These are phyloP conservation scores for Pollenia amentaria DNA, from an alignment of 2,888 invertebrate genomes.

Conservation along the genomic window DNA sequence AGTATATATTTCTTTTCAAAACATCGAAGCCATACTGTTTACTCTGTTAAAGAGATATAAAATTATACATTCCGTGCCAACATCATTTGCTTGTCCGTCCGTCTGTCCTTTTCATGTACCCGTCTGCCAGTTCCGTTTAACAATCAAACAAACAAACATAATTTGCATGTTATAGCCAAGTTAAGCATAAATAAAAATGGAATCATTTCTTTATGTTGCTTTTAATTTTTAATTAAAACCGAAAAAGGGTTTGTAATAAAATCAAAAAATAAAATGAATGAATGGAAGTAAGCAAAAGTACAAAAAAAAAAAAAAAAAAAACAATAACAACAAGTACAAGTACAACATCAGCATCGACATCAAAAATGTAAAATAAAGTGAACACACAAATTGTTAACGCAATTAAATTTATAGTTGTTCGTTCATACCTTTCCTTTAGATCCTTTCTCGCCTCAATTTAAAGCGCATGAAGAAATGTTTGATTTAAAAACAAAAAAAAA, in stretches of 20 bases:
- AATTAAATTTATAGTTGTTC: slow-evolving; percentile 60
- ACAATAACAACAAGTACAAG: slow-evolving; percentile 4
- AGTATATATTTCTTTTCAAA: not conserved
- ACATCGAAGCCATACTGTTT: slow-evolving; percentile 18
- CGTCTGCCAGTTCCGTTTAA: not conserved
- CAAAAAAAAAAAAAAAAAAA: not conserved
- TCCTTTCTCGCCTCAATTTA: slow-evolving; percentile 1
- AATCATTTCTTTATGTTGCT: slow-evolving; percentile 68
- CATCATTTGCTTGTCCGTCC: not conserved
- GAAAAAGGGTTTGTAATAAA: slow-evolving; percentile 62
- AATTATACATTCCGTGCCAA: not conserved
- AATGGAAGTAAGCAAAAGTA: slow-evolving; percentile 37
- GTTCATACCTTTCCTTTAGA: slow-evolving; percentile 2
- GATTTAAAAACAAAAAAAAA: slow-evolving; percentile 11
- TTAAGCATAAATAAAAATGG: slow-evolving; percentile 62
- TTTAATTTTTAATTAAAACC: slow-evolving; percentile 72
- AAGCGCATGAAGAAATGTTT: not conserved
- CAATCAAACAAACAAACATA: slow-evolving; percentile 32
- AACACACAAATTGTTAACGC: slow-evolving; percentile 57
- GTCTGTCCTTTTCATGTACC: slow-evolving; percentile 3
- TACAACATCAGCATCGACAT: not conserved
- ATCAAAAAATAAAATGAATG: slow-evolving; percentile 56
- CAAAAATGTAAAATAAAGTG: slow-evolving; percentile 34
- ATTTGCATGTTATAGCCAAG: slow-evolving; percentile 61
- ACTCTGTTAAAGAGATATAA: slow-evolving; percentile 17